Evolutionary conservation across 2,888 invertebrate genomes (phyloP), one percentile per base, ranked within the genome.

Genomic region (Meandrusa payeni): DNA sequence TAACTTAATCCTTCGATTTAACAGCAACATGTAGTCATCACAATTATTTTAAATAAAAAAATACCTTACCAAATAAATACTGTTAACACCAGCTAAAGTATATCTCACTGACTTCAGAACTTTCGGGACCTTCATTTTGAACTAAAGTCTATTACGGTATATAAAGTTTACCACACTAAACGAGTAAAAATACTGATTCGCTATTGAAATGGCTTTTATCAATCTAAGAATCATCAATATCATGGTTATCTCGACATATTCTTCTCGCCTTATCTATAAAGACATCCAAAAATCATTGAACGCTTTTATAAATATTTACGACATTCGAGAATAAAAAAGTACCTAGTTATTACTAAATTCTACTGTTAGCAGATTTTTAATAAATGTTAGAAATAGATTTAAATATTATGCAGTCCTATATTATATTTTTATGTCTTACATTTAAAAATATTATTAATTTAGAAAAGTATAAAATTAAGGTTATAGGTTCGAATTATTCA

Each of bases 61-160:
- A n/a, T n/a, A n/a, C 6, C 29, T 92, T 76, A 95, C 95, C 91
- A 94, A 89, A 83, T 94, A 93, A 33, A 93, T 63, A 49, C 92
- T 82, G 76, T 94, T 95, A 61, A 94, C 92, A 34, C 89, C 86
- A 61, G 92, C 93, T 57, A 95, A 89, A 28, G 91, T 89, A 76
- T 93, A 94, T 67, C 92, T 93, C 63, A 95, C 76, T 15, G 85
- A 83, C 53, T 79, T 85, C 1, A 87, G 57, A 42, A 70, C 47
- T 37, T 69, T 76, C 75, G 80, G 90, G 76, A 85, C 85, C 86
- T 51, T 90, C 77, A 73, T 88, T 81, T 72, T 89, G 6, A 26
- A 15, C 15, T 15, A 15, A 15, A 15, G 2, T 15, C 4, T 15
- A 15, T 15, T 15, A n/a, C n/a, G n/a, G 2, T 15, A 15, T 15